phyloP scores from a whole-genome alignment of 2,888 invertebrate genomes.

The Amphipoea lucens region DNA sequence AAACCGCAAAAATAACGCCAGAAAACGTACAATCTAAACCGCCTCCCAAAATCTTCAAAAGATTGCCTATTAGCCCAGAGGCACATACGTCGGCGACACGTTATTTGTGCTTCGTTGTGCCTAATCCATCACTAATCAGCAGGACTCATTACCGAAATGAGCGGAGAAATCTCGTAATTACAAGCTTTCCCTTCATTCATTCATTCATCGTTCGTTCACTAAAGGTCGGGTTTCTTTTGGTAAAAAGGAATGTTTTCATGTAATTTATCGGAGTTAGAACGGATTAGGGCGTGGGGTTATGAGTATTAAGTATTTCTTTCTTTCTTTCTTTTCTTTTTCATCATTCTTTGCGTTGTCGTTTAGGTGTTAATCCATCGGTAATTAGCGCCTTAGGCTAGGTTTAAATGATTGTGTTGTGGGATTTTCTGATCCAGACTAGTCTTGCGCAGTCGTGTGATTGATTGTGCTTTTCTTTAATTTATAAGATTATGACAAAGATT shows the following conservation, averaged over 20 bases:
- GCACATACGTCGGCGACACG: constrained; percentile 71
- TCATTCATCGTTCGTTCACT: constrained; percentile 37
- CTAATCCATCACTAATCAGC: constrained; percentile 68
- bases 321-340: constrained; percentile 16
- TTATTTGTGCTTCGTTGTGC: constrained; percentile 66
- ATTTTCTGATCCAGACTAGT: neutral
- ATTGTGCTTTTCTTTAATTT: neutral
- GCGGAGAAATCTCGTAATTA: constrained; percentile 66
- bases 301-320: constrained; percentile 10
- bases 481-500: neutral
- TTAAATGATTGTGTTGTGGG: neutral
- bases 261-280: constrained; percentile 41
- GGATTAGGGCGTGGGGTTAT: constrained; percentile 31
- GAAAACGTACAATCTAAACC: constrained; percentile 69
- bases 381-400: neutral
- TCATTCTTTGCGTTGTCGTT: neutral
- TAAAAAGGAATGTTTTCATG: constrained; percentile 41
- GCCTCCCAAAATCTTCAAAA: constrained; percentile 73
- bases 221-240: constrained; percentile 37
- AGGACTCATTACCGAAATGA: constrained; percentile 62
- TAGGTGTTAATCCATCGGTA: neutral
- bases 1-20: neutral
- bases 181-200: constrained; percentile 54
- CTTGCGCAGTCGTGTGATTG: neutral
- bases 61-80: constrained; percentile 78